Percentiles rank a stretch among this genome's conserved stretches.
phyloP scores from a whole-genome alignment of 2,888 invertebrate genomes.

The Phortica okadai region DNA sequence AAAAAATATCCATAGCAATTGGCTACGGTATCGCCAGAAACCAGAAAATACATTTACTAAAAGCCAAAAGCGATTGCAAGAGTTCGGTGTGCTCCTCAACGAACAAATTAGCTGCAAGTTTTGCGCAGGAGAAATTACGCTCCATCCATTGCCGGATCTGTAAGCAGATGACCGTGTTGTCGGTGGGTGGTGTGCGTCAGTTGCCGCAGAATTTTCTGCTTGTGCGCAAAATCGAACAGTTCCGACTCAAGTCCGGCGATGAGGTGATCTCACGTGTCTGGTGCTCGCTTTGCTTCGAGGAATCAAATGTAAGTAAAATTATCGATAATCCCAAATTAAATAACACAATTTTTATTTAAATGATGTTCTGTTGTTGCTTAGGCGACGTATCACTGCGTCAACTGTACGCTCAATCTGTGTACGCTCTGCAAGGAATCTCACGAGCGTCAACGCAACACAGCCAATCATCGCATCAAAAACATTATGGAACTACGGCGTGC shows the following conservation, averaged over 20 bases:
- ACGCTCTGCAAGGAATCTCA: slow-evolving; percentile 84
- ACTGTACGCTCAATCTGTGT: slow-evolving; percentile 85
- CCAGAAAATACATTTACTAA: slow-evolving; percentile 53
- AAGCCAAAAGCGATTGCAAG: slow-evolving; percentile 55
- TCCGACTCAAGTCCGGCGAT: slow-evolving; percentile 67
- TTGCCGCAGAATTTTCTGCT: slow-evolving; percentile 81
- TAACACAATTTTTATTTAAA: neutral
- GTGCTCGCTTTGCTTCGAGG: slow-evolving; percentile 74
- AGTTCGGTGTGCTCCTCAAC: slow-evolving; percentile 55
- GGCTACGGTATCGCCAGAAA: slow-evolving; percentile 65
- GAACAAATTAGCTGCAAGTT: slow-evolving; percentile 43
- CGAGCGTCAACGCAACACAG: slow-evolving; percentile 78
- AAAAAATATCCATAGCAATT: slow-evolving; percentile 64
- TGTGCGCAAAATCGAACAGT: slow-evolving; percentile 68
- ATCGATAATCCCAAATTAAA: no score
- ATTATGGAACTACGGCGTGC: slow-evolving; percentile 79
- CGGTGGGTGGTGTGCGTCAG: slow-evolving; percentile 80
- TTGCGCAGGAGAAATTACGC: slow-evolving; percentile 46
- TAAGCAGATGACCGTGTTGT: slow-evolving; percentile 79
- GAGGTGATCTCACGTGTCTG: slow-evolving; percentile 71
- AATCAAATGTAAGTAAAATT: slow-evolving; percentile 66
- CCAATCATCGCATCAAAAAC: slow-evolving; percentile 81
- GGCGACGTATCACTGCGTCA: slow-evolving; percentile 84
- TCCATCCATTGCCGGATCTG: slow-evolving; percentile 81
- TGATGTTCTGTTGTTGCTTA: slow-evolving; percentile 66